Conservation (phyloP, 2,113 vertebrate genomes). For the Xiphophorus maculatus region DNA sequence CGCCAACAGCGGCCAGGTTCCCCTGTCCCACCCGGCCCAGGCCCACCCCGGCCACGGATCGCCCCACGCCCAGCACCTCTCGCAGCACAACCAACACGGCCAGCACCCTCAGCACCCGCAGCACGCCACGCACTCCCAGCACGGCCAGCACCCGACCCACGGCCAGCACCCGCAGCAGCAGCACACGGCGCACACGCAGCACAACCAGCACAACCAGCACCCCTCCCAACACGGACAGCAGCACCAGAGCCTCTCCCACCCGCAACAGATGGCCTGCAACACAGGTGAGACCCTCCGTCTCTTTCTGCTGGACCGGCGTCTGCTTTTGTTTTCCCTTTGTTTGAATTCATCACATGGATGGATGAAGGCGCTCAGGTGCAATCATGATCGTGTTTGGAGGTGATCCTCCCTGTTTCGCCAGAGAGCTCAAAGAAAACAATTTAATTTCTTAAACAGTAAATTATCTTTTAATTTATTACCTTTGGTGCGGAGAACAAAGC, state of each 20-base stretch:
- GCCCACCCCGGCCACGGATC: constrained; percentile 79
- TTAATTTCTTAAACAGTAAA: constrained; percentile 53
- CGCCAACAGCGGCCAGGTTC: constrained; percentile 85
- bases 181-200: constrained; percentile 76
- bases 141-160: constrained; percentile 73
- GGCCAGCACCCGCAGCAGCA: constrained; percentile 74
- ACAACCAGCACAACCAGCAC: constrained; percentile 64
- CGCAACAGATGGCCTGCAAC: constrained; percentile 89
- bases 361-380: background rate
- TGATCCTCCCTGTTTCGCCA: constrained; percentile 36
- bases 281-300: constrained; percentile 82
- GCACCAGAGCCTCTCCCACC: constrained; percentile 85
- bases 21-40: constrained; percentile 85
- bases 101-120: constrained; percentile 70
- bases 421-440: constrained; percentile 35
- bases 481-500: constrained; percentile 77
- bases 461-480: constrained; percentile 62
- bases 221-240: constrained; percentile 80
- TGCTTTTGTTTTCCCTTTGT: constrained; percentile 16
- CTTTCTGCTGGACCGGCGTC: background rate
- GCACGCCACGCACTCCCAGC: constrained; percentile 70
- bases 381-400: constrained; percentile 8
- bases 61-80: constrained; percentile 79
- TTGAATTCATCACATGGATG: constrained; percentile 23
- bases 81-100: constrained; percentile 72